These are phyloP conservation scores for Sialia sialis DNA, from an alignment of 2,113 vertebrate genomes.

Conservation along the genomic window DNA sequence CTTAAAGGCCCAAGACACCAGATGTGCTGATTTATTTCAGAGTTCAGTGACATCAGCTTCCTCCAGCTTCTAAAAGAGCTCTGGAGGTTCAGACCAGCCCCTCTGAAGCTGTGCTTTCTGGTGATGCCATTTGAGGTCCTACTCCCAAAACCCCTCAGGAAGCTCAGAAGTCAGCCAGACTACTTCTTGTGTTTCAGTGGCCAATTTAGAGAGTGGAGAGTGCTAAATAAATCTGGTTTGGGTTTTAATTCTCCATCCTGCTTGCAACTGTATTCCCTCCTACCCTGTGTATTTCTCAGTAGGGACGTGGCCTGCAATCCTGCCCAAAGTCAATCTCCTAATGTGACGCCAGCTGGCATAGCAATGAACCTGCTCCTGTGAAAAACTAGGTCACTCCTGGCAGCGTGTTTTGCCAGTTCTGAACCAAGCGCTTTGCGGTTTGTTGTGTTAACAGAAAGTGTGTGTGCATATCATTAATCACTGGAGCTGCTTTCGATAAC, in stretches of 20 bases:
- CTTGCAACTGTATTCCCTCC: not conserved
- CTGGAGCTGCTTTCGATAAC: constrained; percentile 18
- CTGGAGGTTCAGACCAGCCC: not conserved
- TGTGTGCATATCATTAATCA: not conserved
- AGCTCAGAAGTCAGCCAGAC: not conserved
- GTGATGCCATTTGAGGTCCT: not conserved
- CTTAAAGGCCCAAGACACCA: not conserved
- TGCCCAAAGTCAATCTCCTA: constrained; percentile 26
- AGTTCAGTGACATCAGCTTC: not conserved
- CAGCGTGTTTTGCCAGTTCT: not conserved
- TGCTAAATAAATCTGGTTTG: not conserved
- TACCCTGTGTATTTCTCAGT: not conserved
- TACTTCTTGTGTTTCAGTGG: not conserved
- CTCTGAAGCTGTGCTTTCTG: not conserved
- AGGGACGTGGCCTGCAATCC: not conserved
- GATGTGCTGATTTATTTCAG: not conserved
- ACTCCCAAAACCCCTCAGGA: not conserved
- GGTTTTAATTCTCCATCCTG: not conserved
- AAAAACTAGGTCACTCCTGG: constrained; percentile 33
- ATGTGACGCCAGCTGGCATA: not conserved
- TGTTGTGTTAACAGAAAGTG: constrained; percentile 18
- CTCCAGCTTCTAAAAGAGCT: not conserved
- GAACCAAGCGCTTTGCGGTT: not conserved
- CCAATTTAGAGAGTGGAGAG: not conserved
- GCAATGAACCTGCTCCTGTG: not conserved